These are phyloP conservation scores for Troides oblongomaculatus DNA, from an alignment of 2,888 invertebrate genomes.

Conservation along the genomic window DNA sequence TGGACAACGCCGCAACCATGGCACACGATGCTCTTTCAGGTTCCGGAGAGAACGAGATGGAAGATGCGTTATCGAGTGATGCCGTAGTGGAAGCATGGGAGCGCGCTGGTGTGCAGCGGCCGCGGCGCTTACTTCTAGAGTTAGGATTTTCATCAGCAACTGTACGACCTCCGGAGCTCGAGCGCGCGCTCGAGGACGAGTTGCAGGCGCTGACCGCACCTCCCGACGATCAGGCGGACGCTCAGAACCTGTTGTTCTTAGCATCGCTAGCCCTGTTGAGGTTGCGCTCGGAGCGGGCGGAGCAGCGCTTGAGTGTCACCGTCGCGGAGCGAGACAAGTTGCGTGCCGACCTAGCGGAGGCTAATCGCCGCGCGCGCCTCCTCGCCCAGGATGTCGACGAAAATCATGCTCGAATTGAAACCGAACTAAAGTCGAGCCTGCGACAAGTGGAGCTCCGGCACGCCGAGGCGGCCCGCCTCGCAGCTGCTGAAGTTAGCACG, in stretches of 20 bases:
- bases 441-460: constrained; percentile 87
- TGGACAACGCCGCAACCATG: constrained; percentile 32
- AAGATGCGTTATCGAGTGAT: constrained; percentile 58
- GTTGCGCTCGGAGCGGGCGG: constrained; percentile 85
- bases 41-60: constrained; percentile 38
- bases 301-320: constrained; percentile 83
- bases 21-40: constrained; percentile 31
- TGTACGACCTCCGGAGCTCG: constrained; percentile 82
- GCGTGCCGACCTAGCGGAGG: constrained; percentile 87
- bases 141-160: constrained; percentile 82
- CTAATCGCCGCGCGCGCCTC: constrained; percentile 88
- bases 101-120: constrained; percentile 83
- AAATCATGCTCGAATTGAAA: constrained; percentile 90
- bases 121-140: constrained; percentile 82
- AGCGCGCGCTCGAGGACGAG: constrained; percentile 86
- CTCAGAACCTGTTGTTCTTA: constrained; percentile 64
- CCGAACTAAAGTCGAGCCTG: constrained; percentile 84
- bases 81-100: constrained; percentile 86
- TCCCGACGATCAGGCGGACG: constrained; percentile 43
- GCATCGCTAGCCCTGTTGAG: constrained; percentile 85
- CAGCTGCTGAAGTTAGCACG: constrained; percentile 83
- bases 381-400: constrained; percentile 96
- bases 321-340: constrained; percentile 91
- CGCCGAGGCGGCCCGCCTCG: constrained; percentile 85
- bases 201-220: constrained; percentile 43